Conservation (phyloP, 1,140 invertebrate species). For the Neotoxoptera formosana region DNA sequence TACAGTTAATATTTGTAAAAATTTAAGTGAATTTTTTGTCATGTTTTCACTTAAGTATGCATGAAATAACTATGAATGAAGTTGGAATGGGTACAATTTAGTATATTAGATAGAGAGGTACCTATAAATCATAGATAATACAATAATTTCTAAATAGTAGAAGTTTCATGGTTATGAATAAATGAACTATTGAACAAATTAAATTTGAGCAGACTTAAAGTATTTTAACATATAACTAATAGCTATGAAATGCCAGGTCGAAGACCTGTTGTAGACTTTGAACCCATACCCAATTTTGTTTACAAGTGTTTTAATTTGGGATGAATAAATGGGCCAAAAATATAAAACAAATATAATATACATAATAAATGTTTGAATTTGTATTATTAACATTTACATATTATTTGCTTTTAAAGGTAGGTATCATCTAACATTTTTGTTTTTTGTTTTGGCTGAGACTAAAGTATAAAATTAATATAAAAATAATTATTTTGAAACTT, state of each 20-base stretch:
- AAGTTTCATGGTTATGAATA: neutral
- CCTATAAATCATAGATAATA: neutral
- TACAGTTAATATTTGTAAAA: neutral
- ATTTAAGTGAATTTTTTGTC: neutral
- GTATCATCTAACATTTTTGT: neutral
- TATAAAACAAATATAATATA: neutral
- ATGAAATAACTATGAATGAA: neutral
- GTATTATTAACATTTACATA: too few species aligned
- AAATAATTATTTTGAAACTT: conserved; percentile 17
- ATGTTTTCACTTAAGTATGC: neutral
- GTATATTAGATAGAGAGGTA: neutral
- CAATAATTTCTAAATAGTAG: neutral
- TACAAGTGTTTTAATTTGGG: neutral
- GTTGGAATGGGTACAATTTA: neutral
- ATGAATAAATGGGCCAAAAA: neutral
- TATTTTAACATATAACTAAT: neutral
- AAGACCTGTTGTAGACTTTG: neutral
- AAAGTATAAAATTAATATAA: neutral
- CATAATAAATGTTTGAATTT: neutral
- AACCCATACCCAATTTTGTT: neutral
- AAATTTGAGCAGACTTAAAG: neutral
- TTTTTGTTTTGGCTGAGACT: neutral
- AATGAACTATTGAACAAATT: neutral
- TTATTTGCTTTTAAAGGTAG: neutral
- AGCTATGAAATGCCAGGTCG: neutral